Conservation (phyloP, 2,888 invertebrate species). For the Chrysotoxum bicinctum region DNA sequence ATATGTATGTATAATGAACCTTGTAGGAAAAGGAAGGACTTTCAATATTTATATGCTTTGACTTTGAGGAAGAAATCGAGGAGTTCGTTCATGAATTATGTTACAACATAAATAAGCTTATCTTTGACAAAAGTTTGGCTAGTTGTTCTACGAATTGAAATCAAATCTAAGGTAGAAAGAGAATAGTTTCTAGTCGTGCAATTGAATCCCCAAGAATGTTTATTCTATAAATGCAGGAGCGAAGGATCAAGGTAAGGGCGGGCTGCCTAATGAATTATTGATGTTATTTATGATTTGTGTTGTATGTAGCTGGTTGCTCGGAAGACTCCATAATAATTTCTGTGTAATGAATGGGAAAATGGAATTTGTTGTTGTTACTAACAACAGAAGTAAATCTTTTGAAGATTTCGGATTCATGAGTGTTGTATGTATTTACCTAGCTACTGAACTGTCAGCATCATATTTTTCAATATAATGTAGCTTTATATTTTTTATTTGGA, state of each 20-base stretch:
- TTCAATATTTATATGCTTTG: slow-evolving; percentile 53
- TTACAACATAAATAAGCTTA: slow-evolving; percentile 61
- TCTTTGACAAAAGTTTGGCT: slow-evolving; percentile 57
- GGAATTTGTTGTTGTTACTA: background rate
- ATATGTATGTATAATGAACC: too few relatives aligned
- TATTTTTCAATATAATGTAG: too few relatives aligned
- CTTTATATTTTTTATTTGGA: too few relatives aligned
- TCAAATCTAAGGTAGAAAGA: slow-evolving; percentile 41
- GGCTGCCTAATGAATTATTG: slow-evolving; percentile 41
- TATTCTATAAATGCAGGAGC: slow-evolving; percentile 11
- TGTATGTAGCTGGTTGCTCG: background rate
- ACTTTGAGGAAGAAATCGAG: slow-evolving; percentile 25
- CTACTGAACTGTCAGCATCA: background rate
- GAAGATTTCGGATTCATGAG: background rate
- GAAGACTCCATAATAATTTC: slow-evolving; percentile 23
- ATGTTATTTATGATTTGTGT: slow-evolving; percentile 52
- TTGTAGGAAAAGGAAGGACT: slow-evolving; percentile 11
- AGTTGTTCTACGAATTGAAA: slow-evolving; percentile 31
- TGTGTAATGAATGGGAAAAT: slow-evolving; percentile 1
- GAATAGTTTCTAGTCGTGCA: slow-evolving; percentile 1
- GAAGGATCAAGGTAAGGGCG: background rate
- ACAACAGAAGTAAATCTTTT: background rate
- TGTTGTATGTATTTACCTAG: too few relatives aligned
- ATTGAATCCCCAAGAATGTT: slow-evolving; percentile 20
- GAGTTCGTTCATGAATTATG: slow-evolving; percentile 55